These are phyloP conservation scores for Caenorhabditis tropicalis DNA, from an alignment of 1,140 invertebrate species.

Conservation along the genomic window DNA sequence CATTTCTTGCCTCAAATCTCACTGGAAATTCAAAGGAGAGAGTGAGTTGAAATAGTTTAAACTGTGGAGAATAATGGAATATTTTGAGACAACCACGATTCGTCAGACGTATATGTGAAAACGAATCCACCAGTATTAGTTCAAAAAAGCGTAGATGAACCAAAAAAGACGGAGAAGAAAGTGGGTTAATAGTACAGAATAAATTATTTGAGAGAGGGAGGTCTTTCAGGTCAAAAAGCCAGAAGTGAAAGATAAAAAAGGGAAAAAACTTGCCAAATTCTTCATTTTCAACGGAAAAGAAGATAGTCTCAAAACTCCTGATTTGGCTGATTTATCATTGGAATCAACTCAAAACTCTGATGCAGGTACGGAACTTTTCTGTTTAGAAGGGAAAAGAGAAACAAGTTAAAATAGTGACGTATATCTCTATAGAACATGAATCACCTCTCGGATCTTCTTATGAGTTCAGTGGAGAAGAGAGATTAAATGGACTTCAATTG, in stretches of 20 bases:
- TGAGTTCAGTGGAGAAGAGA: slow-evolving; percentile 8
- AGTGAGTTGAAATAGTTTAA: background rate
- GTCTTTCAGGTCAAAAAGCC: background rate
- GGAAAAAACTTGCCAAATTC: slow-evolving; percentile 3
- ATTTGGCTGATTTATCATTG: background rate
- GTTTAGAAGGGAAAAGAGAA: no score
- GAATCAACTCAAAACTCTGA: background rate
- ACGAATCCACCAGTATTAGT: background rate
- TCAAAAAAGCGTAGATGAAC: background rate
- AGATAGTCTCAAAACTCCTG: background rate
- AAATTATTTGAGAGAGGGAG: no score
- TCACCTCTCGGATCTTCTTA: background rate
- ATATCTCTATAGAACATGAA: background rate
- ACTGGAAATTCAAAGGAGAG: slow-evolving; percentile 26
- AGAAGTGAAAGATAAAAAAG: background rate
- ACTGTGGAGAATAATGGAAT: background rate
- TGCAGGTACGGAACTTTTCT: no score
- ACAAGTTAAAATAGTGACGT: no score
- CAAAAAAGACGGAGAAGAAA: background rate
- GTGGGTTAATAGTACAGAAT: no score
- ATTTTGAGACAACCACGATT: background rate
- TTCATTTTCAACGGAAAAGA: slow-evolving; percentile 34
- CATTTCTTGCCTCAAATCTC: background rate
- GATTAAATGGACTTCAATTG: background rate
- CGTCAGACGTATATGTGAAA: background rate